Percentiles rank a stretch among this genome's conserved stretches.
These are phyloP conservation scores for Tachina lurida DNA, from an alignment of 2,888 invertebrate species.

Conservation along the genomic window DNA sequence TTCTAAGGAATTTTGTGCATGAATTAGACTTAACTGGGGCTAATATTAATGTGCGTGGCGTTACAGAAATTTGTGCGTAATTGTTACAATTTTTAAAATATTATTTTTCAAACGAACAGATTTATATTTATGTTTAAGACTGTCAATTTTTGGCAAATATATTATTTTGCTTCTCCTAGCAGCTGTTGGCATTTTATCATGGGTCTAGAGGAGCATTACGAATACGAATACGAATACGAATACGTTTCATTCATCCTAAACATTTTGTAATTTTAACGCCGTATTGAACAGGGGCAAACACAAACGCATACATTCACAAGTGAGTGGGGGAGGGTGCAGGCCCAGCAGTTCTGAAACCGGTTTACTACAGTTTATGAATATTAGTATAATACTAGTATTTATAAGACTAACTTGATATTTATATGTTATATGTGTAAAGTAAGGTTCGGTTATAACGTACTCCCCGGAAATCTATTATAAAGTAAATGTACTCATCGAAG, in stretches of 20 bases:
- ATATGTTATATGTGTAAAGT: too few relatives aligned
- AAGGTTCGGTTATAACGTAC: too few relatives aligned
- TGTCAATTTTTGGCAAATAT: constrained; percentile 24
- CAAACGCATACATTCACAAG: too few relatives aligned
- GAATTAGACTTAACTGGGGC: too few relatives aligned
- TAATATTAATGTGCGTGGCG: too few relatives aligned
- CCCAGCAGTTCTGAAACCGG: constrained; percentile 10
- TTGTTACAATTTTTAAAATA: not conserved
- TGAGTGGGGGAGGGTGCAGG: not conserved
- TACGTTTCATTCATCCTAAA: constrained; percentile 50
- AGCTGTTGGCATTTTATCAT: constrained; percentile 62
- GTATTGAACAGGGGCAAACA: constrained; percentile 10
- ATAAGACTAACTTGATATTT: too few relatives aligned
- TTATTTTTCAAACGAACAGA: not conserved
- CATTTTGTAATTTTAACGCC: constrained; percentile 46
- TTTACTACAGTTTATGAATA: not conserved
- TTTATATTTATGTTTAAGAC: constrained; percentile 23
- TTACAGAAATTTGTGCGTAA: not conserved
- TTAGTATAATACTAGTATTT: too few relatives aligned
- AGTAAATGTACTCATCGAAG: too few relatives aligned
- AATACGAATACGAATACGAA: not conserved
- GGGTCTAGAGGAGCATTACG: constrained; percentile 37
- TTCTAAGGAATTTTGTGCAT: too few relatives aligned
- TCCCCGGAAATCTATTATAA: too few relatives aligned
- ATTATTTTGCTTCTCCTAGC: constrained; percentile 18